Evolutionary conservation across 2,797 vertebrate species (phyloP), one percentile per base, ranked within the genome.

Genomic region (Ptychobarbus kaznakovi): DNA sequence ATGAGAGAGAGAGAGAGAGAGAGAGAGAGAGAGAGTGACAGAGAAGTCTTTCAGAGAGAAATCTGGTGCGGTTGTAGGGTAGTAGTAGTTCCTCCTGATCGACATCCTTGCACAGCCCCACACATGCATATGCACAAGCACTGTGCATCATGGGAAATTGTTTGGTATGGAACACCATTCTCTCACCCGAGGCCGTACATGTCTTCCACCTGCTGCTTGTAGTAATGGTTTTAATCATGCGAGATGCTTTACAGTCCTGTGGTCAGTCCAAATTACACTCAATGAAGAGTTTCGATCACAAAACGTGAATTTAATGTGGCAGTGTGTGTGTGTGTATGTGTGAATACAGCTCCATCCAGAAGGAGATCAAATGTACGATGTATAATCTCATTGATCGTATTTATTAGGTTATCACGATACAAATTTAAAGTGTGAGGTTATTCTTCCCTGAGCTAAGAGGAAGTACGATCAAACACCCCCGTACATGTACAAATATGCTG

Each of bases 301-400:
- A 61, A 44, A 28, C 22, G 7, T 79, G 42, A 74, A 38, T 78
- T 20, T 28, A 66, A 44, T 46, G 44, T 53, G 72, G 51, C 63
- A 70, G 76, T 58, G 86, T 76, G 69, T 74, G 78, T 72, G 68
- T 78, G 76, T 70, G 86, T 74, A 79, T 76, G 83, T 82, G 86
- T 85, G 80, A 38, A 73, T 40, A 58, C 51, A 46, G 75, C 83
- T 79, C 75, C 25, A 68, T 63, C 49, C 68, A 77, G 20, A 56
- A 79, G 75, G 83, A 85, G 56, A 49, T 44, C 72, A 70, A 72
- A 76, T 65, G 74, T 80, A 76, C 46, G n/a, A 86, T 51, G 70
- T 51, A 69, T 46, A 72, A 25, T 73, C 79, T 76, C 65, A 53
- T 46, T 18, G n/a, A 73, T 81, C 63, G 63, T 83, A 81, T 69